A percentile compares a stretch with the other conserved stretches of the same genome.
These are phyloP conservation scores for Meriones unguiculatus DNA, from an alignment of 2,113 vertebrate genomes.

Conservation along the genomic window DNA sequence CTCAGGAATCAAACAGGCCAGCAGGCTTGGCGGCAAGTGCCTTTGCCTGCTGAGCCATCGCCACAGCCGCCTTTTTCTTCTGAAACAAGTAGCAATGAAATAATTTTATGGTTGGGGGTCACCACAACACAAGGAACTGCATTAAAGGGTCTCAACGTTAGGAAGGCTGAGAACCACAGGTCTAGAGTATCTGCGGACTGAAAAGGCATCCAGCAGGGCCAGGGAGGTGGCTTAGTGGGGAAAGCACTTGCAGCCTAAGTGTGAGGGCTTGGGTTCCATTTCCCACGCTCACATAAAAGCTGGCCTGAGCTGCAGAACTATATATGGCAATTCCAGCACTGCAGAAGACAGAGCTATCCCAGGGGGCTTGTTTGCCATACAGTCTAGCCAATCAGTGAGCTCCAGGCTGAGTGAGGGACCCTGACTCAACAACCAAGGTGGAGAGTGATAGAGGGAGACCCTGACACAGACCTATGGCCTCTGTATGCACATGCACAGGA, in stretches of 20 bases:
- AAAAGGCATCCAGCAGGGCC: neutral
- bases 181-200: neutral
- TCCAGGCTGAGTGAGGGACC: neutral
- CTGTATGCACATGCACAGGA: no score
- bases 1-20: neutral
- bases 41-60: neutral
- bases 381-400: neutral
- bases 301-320: neutral
- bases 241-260: neutral
- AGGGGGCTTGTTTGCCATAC: neutral
- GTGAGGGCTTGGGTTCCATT: neutral
- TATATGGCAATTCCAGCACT: neutral
- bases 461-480: neutral
- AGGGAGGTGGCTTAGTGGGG: neutral
- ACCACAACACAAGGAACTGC: neutral
- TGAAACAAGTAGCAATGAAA: neutral
- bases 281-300: neutral
- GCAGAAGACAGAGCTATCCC: neutral
- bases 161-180: neutral
- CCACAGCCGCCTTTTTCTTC: neutral
- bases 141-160: neutral
- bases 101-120: neutral
- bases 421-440: neutral
- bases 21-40: no score
- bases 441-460: neutral